A percentile compares a stretch with the other conserved stretches of the same genome.
phyloP scores from a whole-genome alignment of 92 coral and sea anemone genomes.

The Blastomussa wellsi region DNA sequence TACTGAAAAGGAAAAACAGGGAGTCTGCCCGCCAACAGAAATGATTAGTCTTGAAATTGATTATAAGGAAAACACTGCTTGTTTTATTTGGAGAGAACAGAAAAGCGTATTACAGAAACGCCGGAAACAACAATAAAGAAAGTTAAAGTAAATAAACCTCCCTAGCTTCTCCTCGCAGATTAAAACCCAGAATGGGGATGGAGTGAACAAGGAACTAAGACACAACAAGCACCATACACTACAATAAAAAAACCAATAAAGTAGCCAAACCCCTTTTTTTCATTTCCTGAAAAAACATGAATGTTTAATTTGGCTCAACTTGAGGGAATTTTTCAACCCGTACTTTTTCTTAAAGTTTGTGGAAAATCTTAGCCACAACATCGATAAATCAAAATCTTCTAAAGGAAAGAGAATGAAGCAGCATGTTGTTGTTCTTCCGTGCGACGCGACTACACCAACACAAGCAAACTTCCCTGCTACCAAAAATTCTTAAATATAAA shows the following conservation, averaged over 20 bases:
- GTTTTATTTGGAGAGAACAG: background rate
- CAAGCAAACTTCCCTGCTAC: no score
- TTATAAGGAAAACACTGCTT: background rate
- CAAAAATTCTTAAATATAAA: background rate
- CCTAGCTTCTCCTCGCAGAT: background rate
- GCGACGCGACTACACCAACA: no score
- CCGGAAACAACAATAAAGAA: background rate
- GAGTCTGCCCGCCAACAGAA: background rate
- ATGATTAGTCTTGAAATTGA: background rate
- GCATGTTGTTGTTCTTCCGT: no score
- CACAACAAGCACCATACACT: background rate
- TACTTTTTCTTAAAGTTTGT: no score
- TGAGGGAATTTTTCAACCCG: no score
- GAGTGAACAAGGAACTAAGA: background rate
- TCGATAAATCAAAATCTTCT: no score
- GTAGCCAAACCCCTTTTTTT: no score
- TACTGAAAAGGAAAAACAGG: background rate
- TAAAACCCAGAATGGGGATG: background rate
- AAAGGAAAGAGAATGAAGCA: no score
- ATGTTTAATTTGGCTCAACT: no score
- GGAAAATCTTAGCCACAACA: no score
- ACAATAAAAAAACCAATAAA: background rate
- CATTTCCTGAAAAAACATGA: no score
- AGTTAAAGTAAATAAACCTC: background rate
- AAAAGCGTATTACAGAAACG: background rate